Conservation (phyloP, 2,888 invertebrate species). For the Andrena fulva region DNA sequence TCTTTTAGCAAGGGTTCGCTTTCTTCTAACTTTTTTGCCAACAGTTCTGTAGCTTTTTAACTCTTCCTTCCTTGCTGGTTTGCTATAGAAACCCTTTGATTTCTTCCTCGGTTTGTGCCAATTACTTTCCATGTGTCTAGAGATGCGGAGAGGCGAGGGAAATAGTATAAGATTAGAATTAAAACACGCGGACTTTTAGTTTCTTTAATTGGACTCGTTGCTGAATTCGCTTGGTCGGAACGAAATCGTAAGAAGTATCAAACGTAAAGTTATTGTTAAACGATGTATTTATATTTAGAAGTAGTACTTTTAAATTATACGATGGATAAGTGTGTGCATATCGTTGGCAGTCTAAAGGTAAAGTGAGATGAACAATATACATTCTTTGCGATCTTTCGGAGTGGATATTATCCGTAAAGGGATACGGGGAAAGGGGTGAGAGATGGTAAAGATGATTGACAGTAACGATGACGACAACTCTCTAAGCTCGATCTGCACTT, state of each 20-base stretch:
- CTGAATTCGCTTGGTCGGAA: slow-evolving; percentile 7
- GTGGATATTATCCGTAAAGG: neutral
- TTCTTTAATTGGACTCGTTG: slow-evolving; percentile 6
- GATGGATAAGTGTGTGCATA: slow-evolving; percentile 27
- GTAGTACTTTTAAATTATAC: slow-evolving; percentile 10
- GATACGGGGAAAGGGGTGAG: neutral
- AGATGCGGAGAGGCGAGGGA: slow-evolving; percentile 7
- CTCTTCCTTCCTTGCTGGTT: slow-evolving; percentile 57
- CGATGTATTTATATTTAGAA: slow-evolving; percentile 6
- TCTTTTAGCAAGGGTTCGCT: slow-evolving; percentile 63
- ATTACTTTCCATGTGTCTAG: slow-evolving; percentile 25
- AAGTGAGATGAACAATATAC: slow-evolving; percentile 1
- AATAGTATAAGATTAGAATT: slow-evolving; percentile 11
- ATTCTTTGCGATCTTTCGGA: slow-evolving; percentile 29
- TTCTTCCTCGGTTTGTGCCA: slow-evolving; percentile 42
- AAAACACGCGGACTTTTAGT: slow-evolving; percentile 1
- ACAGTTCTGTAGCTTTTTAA: slow-evolving; percentile 60
- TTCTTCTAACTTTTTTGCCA: slow-evolving; percentile 60
- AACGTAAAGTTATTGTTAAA: slow-evolving; percentile 24
- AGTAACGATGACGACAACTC: slow-evolving; percentile 60
- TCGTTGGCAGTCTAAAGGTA: slow-evolving; percentile 33
- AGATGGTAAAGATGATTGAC: slow-evolving; percentile 31
- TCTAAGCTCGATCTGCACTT: slow-evolving; percentile 64
- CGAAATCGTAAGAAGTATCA: neutral
- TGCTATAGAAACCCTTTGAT: slow-evolving; percentile 54